Conservation (phyloP, 2,888 invertebrate genomes). For the Microplitis deprimator region DNA sequence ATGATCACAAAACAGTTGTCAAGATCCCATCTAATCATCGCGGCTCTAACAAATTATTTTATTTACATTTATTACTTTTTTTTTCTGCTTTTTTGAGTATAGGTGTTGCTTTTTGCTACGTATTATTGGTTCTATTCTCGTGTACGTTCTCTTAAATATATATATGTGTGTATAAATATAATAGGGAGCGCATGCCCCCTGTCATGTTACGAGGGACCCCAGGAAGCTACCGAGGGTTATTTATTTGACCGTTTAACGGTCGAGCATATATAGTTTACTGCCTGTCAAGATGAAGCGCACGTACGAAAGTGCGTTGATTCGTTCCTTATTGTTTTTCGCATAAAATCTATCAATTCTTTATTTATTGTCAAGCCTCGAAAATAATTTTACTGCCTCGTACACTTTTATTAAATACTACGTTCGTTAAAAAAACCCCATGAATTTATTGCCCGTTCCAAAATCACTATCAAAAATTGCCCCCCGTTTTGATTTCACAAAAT, state of each 20-base stretch:
- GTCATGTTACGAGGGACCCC: slow-evolving; percentile 46
- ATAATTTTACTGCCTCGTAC: not conserved
- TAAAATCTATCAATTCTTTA: not conserved
- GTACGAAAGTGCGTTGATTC: slow-evolving; percentile 8
- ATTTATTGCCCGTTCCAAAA: too few species aligned
- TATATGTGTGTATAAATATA: not conserved
- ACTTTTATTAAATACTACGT: not conserved
- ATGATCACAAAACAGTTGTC: not conserved
- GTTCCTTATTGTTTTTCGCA: slow-evolving; percentile 3
- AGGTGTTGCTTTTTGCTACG: not conserved
- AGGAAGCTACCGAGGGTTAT: slow-evolving; percentile 52
- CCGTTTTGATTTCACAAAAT: too few species aligned
- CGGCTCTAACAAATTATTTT: not conserved
- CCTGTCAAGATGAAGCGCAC: slow-evolving; percentile 19
- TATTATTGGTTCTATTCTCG: slow-evolving; percentile 8
- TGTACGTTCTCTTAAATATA: slow-evolving; percentile 22
- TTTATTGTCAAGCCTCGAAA: not conserved
- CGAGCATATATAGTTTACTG: slow-evolving; percentile 47
- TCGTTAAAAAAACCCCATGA: not conserved
- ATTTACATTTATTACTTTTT: not conserved
- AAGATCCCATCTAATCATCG: not conserved
- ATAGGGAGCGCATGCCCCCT: slow-evolving; percentile 41
- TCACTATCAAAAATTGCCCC: too few species aligned
- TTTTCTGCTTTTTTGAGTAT: not conserved
- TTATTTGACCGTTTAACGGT: slow-evolving; percentile 56